A percentile compares a stretch with the other conserved stretches of the same genome.
Evolutionary conservation across 2,888 invertebrate genomes (phyloP).

Genomic region (Hoplodrina blanda): DNA sequence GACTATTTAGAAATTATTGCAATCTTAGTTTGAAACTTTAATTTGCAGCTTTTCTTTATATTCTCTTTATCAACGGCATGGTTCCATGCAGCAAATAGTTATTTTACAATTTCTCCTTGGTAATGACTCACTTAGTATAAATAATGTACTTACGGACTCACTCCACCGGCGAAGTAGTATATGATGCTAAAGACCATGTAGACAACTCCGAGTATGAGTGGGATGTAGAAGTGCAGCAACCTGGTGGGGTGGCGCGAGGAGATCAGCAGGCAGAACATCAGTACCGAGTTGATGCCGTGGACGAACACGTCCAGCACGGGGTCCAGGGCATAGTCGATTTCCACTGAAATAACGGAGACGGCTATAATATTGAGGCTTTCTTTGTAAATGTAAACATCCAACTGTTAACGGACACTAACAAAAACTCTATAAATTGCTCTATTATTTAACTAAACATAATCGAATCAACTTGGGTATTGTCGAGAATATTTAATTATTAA

Average conservation of each 20-base stretch:
- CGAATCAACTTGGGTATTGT: too few species aligned
- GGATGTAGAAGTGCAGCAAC: slow-evolving; percentile 90
- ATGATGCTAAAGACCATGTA: slow-evolving; percentile 93
- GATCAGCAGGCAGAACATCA: slow-evolving; percentile 93
- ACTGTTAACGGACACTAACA: too few species aligned
- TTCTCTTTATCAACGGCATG: too few species aligned
- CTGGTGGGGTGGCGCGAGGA: slow-evolving; percentile 93
- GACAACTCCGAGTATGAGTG: slow-evolving; percentile 90
- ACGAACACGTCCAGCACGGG: slow-evolving; percentile 80
- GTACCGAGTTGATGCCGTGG: slow-evolving; percentile 92
- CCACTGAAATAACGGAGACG: slow-evolving; percentile 56
- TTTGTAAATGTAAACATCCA: background rate
- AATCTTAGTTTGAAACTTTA: too few species aligned
- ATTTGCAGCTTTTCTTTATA: too few species aligned
- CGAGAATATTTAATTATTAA: too few species aligned
- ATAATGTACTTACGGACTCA: slow-evolving; percentile 89
- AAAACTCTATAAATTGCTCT: too few species aligned
- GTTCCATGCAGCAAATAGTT: background rate
- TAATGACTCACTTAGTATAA: background rate
- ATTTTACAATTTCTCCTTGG: background rate
- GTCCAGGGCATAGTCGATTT: slow-evolving; percentile 71
- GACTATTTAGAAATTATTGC: too few species aligned
- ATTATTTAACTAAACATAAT: too few species aligned
- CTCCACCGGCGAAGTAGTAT: slow-evolving; percentile 93
- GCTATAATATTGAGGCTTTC: background rate